Conservation (phyloP, 2,797 vertebrate species). For the Mormyrus proboscirostris region DNA sequence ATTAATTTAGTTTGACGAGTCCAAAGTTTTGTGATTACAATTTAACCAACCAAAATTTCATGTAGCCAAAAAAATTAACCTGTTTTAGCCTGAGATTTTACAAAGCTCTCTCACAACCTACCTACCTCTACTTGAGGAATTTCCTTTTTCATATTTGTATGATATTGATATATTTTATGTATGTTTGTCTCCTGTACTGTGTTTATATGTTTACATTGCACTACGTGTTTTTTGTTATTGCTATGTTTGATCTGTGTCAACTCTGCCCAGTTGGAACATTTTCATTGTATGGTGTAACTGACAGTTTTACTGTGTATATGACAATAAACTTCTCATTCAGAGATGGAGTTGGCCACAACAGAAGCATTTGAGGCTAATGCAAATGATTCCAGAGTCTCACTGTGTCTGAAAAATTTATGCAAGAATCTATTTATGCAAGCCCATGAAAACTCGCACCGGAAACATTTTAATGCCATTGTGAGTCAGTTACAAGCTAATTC, state of each 20-base stretch:
- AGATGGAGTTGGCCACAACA: not conserved
- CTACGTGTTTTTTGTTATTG: not conserved
- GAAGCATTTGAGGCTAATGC: not conserved
- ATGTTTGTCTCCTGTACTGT: not conserved
- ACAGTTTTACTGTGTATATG: not conserved
- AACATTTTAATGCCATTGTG: not conserved
- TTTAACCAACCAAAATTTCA: not conserved
- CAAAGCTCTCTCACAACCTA: not conserved
- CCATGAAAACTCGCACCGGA: not conserved
- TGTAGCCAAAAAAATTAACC: not conserved
- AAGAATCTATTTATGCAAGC: not conserved
- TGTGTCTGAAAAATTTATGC: not conserved
- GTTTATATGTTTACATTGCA: not conserved
- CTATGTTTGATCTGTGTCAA: not conserved
- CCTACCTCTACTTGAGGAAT: not conserved
- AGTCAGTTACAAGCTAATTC: constrained; percentile 3
- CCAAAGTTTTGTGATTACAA: not conserved
- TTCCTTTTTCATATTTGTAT: not conserved
- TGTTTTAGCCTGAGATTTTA: not conserved
- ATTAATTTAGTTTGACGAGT: not conserved
- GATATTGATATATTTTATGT: not conserved
- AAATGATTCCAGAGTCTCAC: not conserved
- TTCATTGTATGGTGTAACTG: not conserved
- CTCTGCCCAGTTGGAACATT: not conserved
- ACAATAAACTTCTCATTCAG: not conserved